A percentile compares a stretch with the other conserved stretches of the same genome.
These are phyloP conservation scores for Maniola jurtina DNA, from an alignment of 1,140 invertebrate genomes.

Conservation along the genomic window DNA sequence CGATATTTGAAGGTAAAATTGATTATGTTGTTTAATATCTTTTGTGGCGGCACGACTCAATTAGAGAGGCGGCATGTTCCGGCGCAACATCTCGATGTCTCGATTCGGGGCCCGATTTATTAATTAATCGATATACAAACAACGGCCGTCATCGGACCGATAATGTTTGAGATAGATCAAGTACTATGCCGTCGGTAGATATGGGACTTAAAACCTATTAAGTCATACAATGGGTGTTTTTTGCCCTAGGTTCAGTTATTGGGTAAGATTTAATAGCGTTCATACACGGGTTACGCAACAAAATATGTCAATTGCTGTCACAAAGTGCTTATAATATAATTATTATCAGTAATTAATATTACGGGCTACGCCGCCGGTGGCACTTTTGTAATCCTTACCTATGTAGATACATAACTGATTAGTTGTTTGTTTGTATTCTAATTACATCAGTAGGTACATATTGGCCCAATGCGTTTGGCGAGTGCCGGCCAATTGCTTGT, in stretches of 20 bases:
- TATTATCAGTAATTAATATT: constrained; percentile 1
- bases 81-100: constrained; percentile 64
- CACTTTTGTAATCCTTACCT: neutral
- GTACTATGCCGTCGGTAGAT: constrained; percentile 23
- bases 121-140: constrained; percentile 78
- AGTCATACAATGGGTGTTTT: constrained; percentile 23
- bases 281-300: neutral
- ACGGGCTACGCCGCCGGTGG: neutral
- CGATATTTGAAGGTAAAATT: constrained; percentile 20
- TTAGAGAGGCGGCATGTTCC: constrained; percentile 72
- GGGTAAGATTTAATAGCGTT: constrained; percentile 20
- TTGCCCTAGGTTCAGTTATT: constrained; percentile 21
- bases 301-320: neutral
- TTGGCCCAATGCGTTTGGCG: too few relatives aligned
- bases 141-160: constrained; percentile 68
- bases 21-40: constrained; percentile 54
- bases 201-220: constrained; percentile 18
- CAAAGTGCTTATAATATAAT: constrained; percentile 6
- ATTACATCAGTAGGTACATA: too few relatives aligned
- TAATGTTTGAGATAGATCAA: constrained; percentile 58
- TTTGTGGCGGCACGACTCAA: constrained; percentile 72
- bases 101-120: constrained; percentile 70
- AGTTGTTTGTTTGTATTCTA: neutral
- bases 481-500: too few relatives aligned
- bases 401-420: neutral